These are phyloP conservation scores for Pterophyllum scalare DNA, from an alignment of 2,113 vertebrate genomes.

Conservation along the genomic window DNA sequence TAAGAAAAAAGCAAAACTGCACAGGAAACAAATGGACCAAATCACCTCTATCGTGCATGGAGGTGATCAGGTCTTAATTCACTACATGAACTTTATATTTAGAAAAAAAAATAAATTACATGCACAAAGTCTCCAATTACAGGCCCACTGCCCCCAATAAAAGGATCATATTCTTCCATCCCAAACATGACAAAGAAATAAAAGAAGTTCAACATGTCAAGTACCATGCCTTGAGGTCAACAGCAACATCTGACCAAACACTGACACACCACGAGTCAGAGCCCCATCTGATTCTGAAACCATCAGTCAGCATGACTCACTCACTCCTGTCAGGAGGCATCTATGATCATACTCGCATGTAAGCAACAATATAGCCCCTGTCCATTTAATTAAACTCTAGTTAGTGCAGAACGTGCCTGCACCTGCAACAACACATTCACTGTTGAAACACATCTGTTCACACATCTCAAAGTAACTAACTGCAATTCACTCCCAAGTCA, in stretches of 20 bases:
- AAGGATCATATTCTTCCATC: not conserved
- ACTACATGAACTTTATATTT: not conserved
- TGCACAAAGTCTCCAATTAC: no score
- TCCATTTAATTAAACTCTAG: slow-evolving; percentile 43
- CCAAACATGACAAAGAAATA: not conserved
- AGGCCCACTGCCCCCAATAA: not conserved
- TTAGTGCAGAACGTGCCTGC: not conserved
- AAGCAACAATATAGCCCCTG: slow-evolving; percentile 59
- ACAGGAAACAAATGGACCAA: not conserved
- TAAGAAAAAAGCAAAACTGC: not conserved
- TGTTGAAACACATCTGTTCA: slow-evolving; percentile 49
- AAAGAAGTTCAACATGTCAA: slow-evolving; percentile 42
- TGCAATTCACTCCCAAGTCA: slow-evolving; percentile 11
- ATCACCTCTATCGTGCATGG: not conserved
- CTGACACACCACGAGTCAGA: slow-evolving; percentile 68
- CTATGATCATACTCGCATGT: slow-evolving; percentile 5
- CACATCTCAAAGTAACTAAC: not conserved
- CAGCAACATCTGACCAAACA: slow-evolving; percentile 58
- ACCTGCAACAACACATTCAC: slow-evolving; percentile 46
- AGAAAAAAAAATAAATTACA: no score
- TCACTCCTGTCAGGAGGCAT: slow-evolving; percentile 53
- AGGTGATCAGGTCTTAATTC: not conserved
- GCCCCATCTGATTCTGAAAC: slow-evolving; percentile 53
- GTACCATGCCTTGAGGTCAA: slow-evolving; percentile 34
- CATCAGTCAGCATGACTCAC: slow-evolving; percentile 72